These are phyloP conservation scores for Trialeurodes vaporariorum DNA, from an alignment of 1,140 invertebrate genomes.

Conservation along the genomic window DNA sequence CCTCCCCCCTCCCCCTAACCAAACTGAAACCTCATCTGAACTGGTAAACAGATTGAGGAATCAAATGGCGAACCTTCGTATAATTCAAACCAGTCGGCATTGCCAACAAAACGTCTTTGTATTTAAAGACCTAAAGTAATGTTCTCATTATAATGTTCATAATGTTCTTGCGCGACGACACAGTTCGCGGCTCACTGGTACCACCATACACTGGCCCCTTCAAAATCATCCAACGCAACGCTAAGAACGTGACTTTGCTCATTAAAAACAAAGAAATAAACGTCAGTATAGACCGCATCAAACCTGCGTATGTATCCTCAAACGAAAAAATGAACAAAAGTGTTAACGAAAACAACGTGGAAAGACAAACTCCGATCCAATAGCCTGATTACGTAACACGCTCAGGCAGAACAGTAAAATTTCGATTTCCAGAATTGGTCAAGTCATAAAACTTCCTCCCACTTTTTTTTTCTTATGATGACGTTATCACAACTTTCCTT, in stretches of 20 bases:
- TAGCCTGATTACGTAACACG: too few species aligned
- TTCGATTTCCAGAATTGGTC: too few species aligned
- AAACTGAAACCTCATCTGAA: not conserved
- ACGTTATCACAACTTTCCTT: too few species aligned
- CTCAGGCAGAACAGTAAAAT: too few species aligned
- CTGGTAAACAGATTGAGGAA: not conserved
- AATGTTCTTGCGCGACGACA: constrained; percentile 23
- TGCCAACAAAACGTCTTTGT: constrained; percentile 15
- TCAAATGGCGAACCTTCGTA: not conserved
- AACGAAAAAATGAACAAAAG: too few species aligned
- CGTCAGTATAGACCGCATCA: constrained; percentile 21
- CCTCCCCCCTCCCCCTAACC: too few species aligned
- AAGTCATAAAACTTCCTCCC: too few species aligned
- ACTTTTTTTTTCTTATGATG: too few species aligned
- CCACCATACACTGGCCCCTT: constrained; percentile 21
- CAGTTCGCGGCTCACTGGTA: constrained; percentile 7
- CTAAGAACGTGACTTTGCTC: constrained; percentile 16
- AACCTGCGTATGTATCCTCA: constrained; percentile 20
- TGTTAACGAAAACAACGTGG: too few species aligned
- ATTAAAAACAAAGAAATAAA: constrained; percentile 5
- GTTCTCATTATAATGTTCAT: too few species aligned
- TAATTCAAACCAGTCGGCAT: not conserved
- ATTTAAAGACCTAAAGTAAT: constrained; percentile 16
- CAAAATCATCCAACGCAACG: constrained; percentile 14
- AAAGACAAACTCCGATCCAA: too few species aligned